Conservation (phyloP, 2,113 vertebrate genomes). For the Lucifuga dentata region DNA sequence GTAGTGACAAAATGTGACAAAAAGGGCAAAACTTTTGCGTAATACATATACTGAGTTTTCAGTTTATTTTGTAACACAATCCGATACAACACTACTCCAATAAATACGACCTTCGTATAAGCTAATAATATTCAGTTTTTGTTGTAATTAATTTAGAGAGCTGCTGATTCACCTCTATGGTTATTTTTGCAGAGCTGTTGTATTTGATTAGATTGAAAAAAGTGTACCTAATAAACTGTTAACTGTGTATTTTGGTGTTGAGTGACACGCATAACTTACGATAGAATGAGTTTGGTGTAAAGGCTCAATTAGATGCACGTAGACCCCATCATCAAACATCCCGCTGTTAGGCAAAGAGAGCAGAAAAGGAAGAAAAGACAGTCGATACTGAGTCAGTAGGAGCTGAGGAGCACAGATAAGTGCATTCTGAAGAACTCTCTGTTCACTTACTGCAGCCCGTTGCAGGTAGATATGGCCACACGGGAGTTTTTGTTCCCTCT, state of each 20-base stretch:
- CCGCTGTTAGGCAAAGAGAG: conserved; percentile 83
- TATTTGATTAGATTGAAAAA: no score
- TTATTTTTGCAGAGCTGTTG: no score
- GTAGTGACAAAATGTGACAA: background rate
- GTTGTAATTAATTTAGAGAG: no score
- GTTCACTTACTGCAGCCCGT: conserved; percentile 94
- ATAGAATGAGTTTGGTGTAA: conserved; percentile 86
- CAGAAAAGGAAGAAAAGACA: conserved; percentile 47
- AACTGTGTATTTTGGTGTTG: background rate
- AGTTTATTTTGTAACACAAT: no score
- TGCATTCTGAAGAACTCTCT: conserved; percentile 28
- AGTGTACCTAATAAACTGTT: no score
- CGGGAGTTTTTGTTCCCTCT: conserved; percentile 88
- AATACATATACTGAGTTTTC: conserved; percentile 2
- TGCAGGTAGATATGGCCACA: conserved; percentile 94
- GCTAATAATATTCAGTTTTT: no score
- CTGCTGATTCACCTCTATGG: no score
- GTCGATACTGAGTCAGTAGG: conserved; percentile 58
- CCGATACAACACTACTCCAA: no score
- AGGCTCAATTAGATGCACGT: conserved; percentile 92
- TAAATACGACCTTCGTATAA: no score
- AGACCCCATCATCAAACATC: conserved; percentile 92
- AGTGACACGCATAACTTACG: conserved; percentile 83
- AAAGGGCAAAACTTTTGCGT: conserved; percentile 1
- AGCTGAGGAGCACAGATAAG: conserved; percentile 31